A percentile compares a stretch with the other conserved stretches of the same genome.
These are phyloP conservation scores for Gobio gobio DNA, from an alignment of 2,113 vertebrate species.

Conservation along the genomic window DNA sequence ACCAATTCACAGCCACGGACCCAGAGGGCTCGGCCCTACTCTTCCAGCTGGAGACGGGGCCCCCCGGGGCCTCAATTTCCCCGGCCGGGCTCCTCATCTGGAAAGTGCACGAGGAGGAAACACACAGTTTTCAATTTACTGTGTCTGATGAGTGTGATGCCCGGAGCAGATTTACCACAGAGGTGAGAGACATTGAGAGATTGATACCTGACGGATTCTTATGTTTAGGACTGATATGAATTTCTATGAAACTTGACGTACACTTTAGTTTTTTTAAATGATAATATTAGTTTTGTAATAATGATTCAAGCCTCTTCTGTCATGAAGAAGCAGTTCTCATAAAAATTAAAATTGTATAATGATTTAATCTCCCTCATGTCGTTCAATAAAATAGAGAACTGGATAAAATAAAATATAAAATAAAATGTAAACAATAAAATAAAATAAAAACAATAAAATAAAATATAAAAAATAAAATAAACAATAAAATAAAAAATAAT, in stretches of 20 bases:
- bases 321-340: no score
- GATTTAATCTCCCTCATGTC: no score
- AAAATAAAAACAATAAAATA: no score
- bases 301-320: neutral
- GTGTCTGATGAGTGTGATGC: conserved; percentile 79
- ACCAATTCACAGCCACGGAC: conserved; percentile 79
- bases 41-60: conserved; percentile 78
- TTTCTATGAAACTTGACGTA: neutral
- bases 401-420: no score
- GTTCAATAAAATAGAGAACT: no score
- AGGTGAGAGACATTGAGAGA: conserved; percentile 68
- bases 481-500: no score
- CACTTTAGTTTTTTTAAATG: neutral
- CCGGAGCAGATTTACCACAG: conserved; percentile 72
- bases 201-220: neutral
- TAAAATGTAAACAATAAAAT: no score
- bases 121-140: conserved; percentile 70
- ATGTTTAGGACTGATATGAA: neutral
- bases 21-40: conserved; percentile 81
- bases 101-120: conserved; percentile 70
- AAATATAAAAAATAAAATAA: no score
- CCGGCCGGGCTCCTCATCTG: conserved; percentile 83
- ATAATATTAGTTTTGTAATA: neutral
- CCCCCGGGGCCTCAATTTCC: conserved; percentile 72
- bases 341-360: no score